phyloP scores from a whole-genome alignment of 2,888 invertebrate species.

The Macaria liturata region DNA sequence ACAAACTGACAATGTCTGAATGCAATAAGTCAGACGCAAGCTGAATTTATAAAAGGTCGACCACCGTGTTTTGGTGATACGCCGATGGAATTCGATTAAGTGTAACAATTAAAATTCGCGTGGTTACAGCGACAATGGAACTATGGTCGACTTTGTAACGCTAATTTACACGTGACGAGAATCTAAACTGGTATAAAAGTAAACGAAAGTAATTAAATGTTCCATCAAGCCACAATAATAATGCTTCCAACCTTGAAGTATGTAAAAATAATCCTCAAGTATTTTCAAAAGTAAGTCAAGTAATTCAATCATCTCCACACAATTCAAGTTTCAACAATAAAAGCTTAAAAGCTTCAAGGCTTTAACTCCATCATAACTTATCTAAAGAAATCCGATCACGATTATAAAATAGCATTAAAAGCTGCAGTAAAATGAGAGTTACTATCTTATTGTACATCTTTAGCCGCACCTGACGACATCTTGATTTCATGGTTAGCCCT shows the following conservation, averaged over 20 bases:
- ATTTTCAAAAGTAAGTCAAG: background rate
- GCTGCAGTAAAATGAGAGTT: slow-evolving; percentile 43
- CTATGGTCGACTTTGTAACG: background rate
- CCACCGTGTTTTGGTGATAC: slow-evolving; percentile 39
- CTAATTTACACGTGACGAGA: background rate
- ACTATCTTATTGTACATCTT: slow-evolving; percentile 60
- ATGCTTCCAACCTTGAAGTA: no score
- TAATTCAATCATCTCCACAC: slow-evolving; percentile 3
- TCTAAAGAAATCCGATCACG: slow-evolving; percentile 35
- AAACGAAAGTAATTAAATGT: background rate
- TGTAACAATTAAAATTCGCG: slow-evolving; percentile 2
- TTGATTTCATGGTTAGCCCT: slow-evolving; percentile 58
- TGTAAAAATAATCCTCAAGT: no score
- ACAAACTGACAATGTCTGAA: slow-evolving; percentile 6
- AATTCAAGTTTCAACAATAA: slow-evolving; percentile 15
- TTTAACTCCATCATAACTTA: slow-evolving; percentile 16
- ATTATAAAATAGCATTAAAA: slow-evolving; percentile 29
- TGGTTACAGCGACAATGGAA: slow-evolving; percentile 1
- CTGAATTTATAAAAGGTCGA: slow-evolving; percentile 45
- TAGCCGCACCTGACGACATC: slow-evolving; percentile 66
- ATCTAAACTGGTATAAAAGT: background rate
- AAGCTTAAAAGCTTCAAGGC: slow-evolving; percentile 24
- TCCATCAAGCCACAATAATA: background rate
- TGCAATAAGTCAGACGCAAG: slow-evolving; percentile 38
- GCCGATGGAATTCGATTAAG: slow-evolving; percentile 39